Evolutionary conservation across 2,113 vertebrate species (phyloP), one percentile per base, ranked within the genome.

Genomic region (Laterallus jamaicensis): DNA sequence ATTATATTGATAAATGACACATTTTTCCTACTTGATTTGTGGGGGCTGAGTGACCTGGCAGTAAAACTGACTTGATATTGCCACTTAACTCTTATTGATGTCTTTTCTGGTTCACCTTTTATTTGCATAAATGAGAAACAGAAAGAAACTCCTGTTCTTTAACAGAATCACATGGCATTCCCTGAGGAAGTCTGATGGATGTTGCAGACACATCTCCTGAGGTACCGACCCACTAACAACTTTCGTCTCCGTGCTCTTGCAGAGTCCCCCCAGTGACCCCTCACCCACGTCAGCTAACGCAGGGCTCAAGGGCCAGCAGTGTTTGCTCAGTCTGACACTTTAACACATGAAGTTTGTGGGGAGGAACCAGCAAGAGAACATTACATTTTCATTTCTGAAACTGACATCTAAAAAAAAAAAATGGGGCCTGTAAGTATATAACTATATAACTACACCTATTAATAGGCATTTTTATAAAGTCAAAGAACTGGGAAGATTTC

Each of bases 51-150:
- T 96, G 96, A 97, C 97, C 96, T 94, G 95, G 90, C 93, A 95
- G 74, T 95, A 91, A 97, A 97, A 82, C 86, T 74, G 92, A 93
- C 94, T 97, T 97, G 96, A 97, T 97, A 96, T 62, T 93, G 75
- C 97, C 82, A 77, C 94, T 98, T 88, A 95, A 81, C 64, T 96
- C 52, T 96, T 98, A 98, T 86, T 95, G 92, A 98, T 95, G 88
- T 50, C 64, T 91, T 92, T 94, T 71, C 89, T 2, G 63, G 49
- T 82, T 94, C 19, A 39, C 90, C 84, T 92, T 93, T 81, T 75
- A 82, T 92, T 96, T 97, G 84, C 87, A 92, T 95, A 96, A 92
- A 91, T 81, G 71, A 90, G 92, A 90, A 97, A 37, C 82, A 93
- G 92, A 96, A 92, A 93, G 90, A 83, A 86, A 10, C 40, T 12